Evolutionary conservation across 2,797 vertebrate species (phyloP).

Genomic region (Melanotaenia maccullochi): DNA sequence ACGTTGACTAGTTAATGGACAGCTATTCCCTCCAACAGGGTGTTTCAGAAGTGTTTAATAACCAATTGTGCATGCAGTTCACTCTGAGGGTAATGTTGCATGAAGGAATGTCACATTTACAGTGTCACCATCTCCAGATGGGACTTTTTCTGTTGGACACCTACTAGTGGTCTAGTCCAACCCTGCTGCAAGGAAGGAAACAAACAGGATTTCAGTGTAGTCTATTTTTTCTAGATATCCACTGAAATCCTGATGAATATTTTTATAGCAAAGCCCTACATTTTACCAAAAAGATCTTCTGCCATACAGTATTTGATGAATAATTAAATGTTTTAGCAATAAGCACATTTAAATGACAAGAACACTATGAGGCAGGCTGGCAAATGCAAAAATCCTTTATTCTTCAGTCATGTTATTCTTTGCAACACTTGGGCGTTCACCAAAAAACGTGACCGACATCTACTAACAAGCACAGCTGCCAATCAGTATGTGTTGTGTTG

Average conservation of each 20-base stretch:
- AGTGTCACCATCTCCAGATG: constrained; percentile 81
- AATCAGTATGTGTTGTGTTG: constrained; percentile 29
- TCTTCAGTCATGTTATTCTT: neutral
- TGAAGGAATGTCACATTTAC: constrained; percentile 89
- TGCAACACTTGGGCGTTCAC: constrained; percentile 6
- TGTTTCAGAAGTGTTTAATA: constrained; percentile 87
- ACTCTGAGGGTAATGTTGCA: constrained; percentile 85
- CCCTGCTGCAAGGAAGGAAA: constrained; percentile 29
- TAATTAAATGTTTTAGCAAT: neutral
- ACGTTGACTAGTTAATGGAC: constrained; percentile 81
- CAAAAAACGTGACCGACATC: constrained; percentile 10
- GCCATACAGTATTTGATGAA: neutral
- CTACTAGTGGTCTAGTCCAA: constrained; percentile 52
- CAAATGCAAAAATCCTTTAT: neutral
- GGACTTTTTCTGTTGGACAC: constrained; percentile 72
- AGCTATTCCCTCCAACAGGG: constrained; percentile 82
- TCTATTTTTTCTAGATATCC: constrained; percentile 9
- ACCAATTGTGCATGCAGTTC: constrained; percentile 87
- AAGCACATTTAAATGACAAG: neutral
- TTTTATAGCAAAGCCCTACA: neutral
- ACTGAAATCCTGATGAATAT: constrained; percentile 2
- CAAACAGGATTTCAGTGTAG: constrained; percentile 7
- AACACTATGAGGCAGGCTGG: neutral
- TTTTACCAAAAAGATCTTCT: neutral
- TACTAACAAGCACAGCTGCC: constrained; percentile 14